Conservation (phyloP, 2,113 vertebrate genomes). For the Pterocles gutturalis region DNA sequence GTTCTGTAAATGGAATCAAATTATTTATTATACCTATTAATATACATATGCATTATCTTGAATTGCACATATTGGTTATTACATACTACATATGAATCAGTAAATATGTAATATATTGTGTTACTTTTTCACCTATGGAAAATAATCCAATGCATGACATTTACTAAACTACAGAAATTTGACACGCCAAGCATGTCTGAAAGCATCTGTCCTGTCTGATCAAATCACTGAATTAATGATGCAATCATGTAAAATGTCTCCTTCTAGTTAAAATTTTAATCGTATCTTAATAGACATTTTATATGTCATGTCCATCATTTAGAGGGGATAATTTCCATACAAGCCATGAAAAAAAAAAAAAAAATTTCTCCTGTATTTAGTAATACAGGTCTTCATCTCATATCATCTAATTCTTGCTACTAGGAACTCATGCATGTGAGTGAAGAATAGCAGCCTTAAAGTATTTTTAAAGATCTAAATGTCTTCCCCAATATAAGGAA, state of each 20-base stretch:
- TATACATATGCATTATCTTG: slow-evolving; percentile 22
- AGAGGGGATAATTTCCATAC: not conserved
- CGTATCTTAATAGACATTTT: slow-evolving; percentile 19
- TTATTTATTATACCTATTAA: slow-evolving; percentile 66
- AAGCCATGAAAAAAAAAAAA: not conserved
- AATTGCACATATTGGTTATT: not conserved
- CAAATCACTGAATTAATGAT: slow-evolving; percentile 48
- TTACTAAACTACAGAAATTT: slow-evolving; percentile 47
- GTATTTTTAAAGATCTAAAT: not conserved
- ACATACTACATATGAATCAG: not conserved
- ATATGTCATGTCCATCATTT: not conserved
- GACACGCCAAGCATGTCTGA: slow-evolving; percentile 14
- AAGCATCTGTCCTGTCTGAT: slow-evolving; percentile 14
- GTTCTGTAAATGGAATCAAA: slow-evolving; percentile 17
- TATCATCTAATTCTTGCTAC: not conserved
- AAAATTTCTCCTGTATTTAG: not conserved
- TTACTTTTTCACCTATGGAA: slow-evolving; percentile 47
- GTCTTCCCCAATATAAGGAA: not conserved
- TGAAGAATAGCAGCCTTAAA: not conserved
- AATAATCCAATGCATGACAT: not conserved
- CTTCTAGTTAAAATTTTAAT: slow-evolving; percentile 49
- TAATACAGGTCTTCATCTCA: not conserved
- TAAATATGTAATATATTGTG: not conserved
- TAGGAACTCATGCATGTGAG: not conserved
- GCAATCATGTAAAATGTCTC: not conserved